These are phyloP conservation scores for Shinisaurus crocodilurus DNA, from an alignment of 2,113 vertebrate genomes.

Conservation along the genomic window DNA sequence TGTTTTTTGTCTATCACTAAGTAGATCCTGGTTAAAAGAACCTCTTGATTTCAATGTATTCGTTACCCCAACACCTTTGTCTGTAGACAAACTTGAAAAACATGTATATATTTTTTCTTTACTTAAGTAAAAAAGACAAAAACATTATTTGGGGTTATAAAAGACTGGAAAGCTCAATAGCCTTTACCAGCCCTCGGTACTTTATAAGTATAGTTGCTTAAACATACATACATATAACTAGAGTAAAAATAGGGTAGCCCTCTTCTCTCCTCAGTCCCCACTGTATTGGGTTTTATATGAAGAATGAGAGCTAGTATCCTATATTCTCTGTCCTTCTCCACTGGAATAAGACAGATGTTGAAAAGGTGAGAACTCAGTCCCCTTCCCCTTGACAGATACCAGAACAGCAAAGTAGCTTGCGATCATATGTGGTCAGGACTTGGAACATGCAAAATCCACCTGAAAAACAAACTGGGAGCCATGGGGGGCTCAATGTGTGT, in stretches of 20 bases:
- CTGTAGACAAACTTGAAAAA: background rate
- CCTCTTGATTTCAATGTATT: background rate
- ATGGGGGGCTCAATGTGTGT: background rate
- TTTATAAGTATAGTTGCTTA: background rate
- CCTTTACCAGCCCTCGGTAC: background rate
- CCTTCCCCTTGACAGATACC: background rate
- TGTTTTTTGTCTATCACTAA: conserved; percentile 27
- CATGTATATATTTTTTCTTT: background rate
- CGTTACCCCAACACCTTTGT: background rate
- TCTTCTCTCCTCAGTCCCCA: background rate
- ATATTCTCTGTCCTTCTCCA: too few species aligned
- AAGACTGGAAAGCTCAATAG: too few species aligned
- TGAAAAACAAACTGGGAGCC: background rate
- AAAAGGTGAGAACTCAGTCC: background rate
- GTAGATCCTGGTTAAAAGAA: background rate
- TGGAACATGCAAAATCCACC: background rate
- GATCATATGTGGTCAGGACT: background rate
- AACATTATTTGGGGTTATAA: background rate
- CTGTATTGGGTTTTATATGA: background rate
- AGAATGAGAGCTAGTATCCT: background rate
- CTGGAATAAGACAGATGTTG: background rate
- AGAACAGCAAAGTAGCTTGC: background rate
- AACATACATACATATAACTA: background rate
- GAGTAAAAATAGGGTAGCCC: background rate
- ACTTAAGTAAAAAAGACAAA: background rate